phyloP scores from a whole-genome alignment of 2,797 vertebrate genomes.

The Mormyrus proboscirostris region DNA sequence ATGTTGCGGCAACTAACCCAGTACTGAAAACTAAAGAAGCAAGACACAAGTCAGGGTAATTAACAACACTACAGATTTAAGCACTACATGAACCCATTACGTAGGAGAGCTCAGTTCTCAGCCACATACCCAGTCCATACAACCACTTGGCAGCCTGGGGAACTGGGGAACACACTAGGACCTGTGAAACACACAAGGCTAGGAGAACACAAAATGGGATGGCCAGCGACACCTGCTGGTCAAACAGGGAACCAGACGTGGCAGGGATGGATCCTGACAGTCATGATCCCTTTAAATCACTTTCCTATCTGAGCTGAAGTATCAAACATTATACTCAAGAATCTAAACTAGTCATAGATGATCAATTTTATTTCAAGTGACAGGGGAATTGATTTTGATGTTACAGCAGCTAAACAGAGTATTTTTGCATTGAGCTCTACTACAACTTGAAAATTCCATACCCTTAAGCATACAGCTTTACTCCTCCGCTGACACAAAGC shows the following conservation, averaged over 20 bases:
- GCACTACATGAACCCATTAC: background rate
- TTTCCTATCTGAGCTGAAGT: conserved; percentile 12
- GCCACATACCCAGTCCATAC: background rate
- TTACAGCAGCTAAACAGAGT: conserved; percentile 18
- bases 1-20: background rate
- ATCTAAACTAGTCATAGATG: conserved; percentile 26
- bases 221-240: background rate
- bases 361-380: conserved; percentile 30
- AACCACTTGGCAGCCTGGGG: background rate
- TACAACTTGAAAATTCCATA: conserved; percentile 27
- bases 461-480: conserved; percentile 8
- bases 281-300: background rate
- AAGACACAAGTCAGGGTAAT: background rate
- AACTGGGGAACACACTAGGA: background rate
- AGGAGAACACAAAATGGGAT: background rate
- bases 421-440: conserved; percentile 20
- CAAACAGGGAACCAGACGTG: background rate
- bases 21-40: background rate
- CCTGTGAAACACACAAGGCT: background rate
- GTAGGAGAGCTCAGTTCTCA: background rate
- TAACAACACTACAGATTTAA: background rate
- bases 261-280: background rate
- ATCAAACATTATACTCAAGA: conserved; percentile 15
- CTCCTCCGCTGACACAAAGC: conserved; percentile 17
- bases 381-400: conserved; percentile 20